phyloP scores from a whole-genome alignment of 2,797 vertebrate species.

The Oceanodroma leucorhoa region DNA sequence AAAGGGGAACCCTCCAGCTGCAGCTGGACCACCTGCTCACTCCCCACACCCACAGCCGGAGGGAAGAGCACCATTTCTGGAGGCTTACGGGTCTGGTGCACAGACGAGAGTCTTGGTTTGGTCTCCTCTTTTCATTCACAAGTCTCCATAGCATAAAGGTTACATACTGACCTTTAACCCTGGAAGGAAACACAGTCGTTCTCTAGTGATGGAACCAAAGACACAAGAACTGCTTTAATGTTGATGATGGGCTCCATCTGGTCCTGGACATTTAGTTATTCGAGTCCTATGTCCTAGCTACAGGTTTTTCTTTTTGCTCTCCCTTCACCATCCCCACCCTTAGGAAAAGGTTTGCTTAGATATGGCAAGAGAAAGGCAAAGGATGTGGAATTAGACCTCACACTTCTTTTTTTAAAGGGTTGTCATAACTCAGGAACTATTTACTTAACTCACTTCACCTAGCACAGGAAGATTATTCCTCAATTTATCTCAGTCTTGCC shows the following conservation, averaged over 20 bases:
- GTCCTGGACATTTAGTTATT: neutral
- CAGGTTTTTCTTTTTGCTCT: neutral
- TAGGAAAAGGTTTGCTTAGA: neutral
- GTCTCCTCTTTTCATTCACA: neutral
- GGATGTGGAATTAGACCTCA: neutral
- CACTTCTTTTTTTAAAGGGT: neutral
- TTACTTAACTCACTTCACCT: neutral
- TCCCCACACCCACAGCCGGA: neutral
- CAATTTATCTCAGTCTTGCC: neutral
- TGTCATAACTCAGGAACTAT: neutral
- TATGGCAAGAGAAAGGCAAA: neutral
- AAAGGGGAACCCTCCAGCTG: neutral
- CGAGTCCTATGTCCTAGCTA: neutral
- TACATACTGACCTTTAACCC: neutral
- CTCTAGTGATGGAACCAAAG: neutral
- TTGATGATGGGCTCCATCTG: neutral
- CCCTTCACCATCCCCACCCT: neutral
- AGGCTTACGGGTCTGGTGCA: neutral
- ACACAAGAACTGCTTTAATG: neutral
- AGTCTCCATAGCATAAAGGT: neutral
- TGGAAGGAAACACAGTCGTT: neutral
- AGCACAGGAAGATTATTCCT: neutral
- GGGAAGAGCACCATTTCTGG: neutral
- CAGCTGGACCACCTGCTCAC: neutral
- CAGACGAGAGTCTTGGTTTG: neutral